Base-by-base conservation (phyloP, 37 sponge, comb jelly and placozoan species). In the Axinella damicornis region DNA sequence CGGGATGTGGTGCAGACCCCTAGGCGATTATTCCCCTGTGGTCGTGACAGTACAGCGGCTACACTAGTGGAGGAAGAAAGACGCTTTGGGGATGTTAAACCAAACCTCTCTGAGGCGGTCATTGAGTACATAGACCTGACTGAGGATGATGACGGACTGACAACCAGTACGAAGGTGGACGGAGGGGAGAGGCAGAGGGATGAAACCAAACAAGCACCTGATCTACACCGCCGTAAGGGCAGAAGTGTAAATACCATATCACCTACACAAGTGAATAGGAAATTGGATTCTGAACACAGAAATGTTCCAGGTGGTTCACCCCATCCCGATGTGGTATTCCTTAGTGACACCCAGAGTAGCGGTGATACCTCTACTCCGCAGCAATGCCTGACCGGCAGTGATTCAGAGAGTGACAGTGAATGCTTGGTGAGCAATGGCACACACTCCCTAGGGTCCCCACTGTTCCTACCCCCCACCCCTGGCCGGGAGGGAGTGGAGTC, bases 391-490 rank as follows among this genome's bases (percentile, higher is more conserved):
- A 53, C 11, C 9, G 46, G 9, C 46, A 46, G 9, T 46, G 46
- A 46, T 46, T 12, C 46, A 46, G 46, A n/a, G n/a, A n/a, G 46
- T 46, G 9, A 9, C 46, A 46, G 16, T 21, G 52, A 57, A 19
- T 32, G 24, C 13, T 76, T 22, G 2, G 58, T 17, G 30, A 31
- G 32, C 9, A 30, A 2, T 17, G 57, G 41, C 1, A 22, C 57
- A 21, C 14, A 0, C 12, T 32, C 55, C 12, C 58, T 57, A 9
- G 76, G 58, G 13, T 85, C 78, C 57, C 85, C 78, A 20, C 28
- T 33, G 28, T 66, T 37, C 57, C 60, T 85, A 11, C 85, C 85
- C 18, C 78, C 85, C 12, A 71, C 78, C 40, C 85, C 85, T 33
- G 85, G 85, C 2, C 63, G 85, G 31, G 85, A 84, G 73, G 35